phyloP scores from a whole-genome alignment of 2,888 invertebrate genomes.

The Scaptomyza flava region DNA sequence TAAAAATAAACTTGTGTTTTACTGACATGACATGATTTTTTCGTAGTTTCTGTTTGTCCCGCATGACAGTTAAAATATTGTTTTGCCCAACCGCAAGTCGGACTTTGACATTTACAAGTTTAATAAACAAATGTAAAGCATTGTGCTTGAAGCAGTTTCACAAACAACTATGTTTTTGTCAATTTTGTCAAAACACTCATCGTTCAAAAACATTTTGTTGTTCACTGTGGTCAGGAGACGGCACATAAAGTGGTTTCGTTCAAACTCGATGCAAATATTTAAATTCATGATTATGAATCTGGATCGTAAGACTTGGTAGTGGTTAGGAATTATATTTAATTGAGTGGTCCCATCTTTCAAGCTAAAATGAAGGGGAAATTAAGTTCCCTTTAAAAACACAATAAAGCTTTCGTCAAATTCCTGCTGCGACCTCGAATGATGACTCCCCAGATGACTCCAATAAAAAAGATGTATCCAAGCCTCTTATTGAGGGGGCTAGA shows the following conservation, averaged over 20 bases:
- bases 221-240: too few relatives aligned
- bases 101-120: neutral
- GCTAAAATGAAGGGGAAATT: neutral
- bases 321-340: neutral
- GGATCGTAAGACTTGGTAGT: too few relatives aligned
- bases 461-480: neutral
- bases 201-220: too few relatives aligned
- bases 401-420: neutral
- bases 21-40: neutral
- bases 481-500: neutral
- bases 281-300: too few relatives aligned
- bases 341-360: neutral
- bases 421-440: neutral
- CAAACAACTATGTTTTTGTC: neutral
- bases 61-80: neutral
- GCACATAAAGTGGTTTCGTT: too few relatives aligned
- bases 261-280: too few relatives aligned
- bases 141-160: neutral
- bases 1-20: neutral
- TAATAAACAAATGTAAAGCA: neutral
- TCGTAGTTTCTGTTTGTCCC: neutral
- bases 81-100: neutral
- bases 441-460: neutral
- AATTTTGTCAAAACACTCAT: neutral
- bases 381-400: neutral